Evolutionary conservation across 2,113 vertebrate species (phyloP).

Genomic region (Otis tarda): DNA sequence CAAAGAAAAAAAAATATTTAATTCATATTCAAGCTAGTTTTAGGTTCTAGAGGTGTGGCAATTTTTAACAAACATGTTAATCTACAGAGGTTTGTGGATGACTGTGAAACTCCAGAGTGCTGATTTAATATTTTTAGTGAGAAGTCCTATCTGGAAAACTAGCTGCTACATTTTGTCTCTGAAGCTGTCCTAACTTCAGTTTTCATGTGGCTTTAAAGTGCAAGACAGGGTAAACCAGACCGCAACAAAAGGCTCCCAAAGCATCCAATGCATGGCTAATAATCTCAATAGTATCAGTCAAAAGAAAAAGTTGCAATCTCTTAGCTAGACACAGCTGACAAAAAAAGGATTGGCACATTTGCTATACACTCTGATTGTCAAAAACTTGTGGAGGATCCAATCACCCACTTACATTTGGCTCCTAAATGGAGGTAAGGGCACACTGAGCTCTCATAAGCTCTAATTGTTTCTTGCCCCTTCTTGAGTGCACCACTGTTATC

Average conservation of each 20-base stretch:
- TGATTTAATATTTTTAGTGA: neutral
- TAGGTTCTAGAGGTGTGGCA: neutral
- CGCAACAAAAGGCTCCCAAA: neutral
- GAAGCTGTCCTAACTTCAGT: neutral
- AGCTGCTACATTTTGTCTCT: neutral
- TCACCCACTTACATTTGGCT: neutral
- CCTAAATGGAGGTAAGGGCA: neutral
- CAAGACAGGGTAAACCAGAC: neutral
- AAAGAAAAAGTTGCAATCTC: neutral
- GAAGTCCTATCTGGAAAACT: neutral
- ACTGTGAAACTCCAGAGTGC: neutral
- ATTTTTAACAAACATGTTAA: neutral
- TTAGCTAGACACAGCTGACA: neutral
- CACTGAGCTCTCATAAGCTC: neutral
- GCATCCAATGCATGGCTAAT: neutral
- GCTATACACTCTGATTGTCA: neutral
- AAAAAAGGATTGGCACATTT: neutral
- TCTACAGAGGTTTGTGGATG: neutral
- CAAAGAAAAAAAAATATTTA: neutral
- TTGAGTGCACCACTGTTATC: fast-evolving
- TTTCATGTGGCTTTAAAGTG: neutral
- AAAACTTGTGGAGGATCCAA: neutral
- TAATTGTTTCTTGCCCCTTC: neutral
- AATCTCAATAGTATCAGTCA: neutral
- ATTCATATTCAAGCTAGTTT: neutral